These are phyloP conservation scores for Neodiprion pinetum DNA, from an alignment of 1,140 invertebrate species.

Conservation along the genomic window DNA sequence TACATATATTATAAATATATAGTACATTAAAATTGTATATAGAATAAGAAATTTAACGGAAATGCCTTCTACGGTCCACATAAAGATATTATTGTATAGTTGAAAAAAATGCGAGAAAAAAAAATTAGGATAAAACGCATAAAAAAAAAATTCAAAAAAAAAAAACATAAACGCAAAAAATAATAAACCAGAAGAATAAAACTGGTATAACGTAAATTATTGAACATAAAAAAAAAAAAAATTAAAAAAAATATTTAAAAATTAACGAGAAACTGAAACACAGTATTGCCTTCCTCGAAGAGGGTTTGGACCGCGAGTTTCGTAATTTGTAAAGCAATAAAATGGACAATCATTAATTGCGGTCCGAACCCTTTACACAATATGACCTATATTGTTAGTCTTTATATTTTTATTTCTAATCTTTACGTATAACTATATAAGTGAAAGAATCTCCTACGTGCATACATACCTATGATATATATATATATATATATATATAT, in stretches of 20 bases:
- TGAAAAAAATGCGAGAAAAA: slow-evolving; percentile 22
- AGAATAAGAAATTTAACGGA: slow-evolving; percentile 30
- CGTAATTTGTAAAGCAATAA: slow-evolving; percentile 57
- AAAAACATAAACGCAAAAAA: not conserved
- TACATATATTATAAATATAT: slow-evolving; percentile 21
- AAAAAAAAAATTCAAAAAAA: slow-evolving; percentile 21
- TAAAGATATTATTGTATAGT: not conserved
- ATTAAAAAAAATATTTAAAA: slow-evolving; percentile 28
- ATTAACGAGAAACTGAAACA: slow-evolving; percentile 34
- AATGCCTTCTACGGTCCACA: slow-evolving; percentile 42
- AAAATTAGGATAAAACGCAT: slow-evolving; percentile 29
- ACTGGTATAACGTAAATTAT: not conserved
- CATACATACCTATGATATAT: no score
- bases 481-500: no score
- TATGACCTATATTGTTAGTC: slow-evolving; percentile 5
- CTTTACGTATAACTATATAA: not conserved
- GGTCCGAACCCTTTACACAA: slow-evolving; percentile 31
- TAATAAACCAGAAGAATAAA: slow-evolving; percentile 6
- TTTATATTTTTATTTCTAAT: slow-evolving; percentile 6
- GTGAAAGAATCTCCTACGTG: no score
- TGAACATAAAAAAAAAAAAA: not conserved
- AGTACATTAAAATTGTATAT: slow-evolving; percentile 9
- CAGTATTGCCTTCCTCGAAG: slow-evolving; percentile 57
- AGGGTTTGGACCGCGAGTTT: slow-evolving; percentile 45
- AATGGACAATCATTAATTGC: slow-evolving; percentile 57